These are phyloP conservation scores for Cavia porcellus DNA, from an alignment of 2,113 vertebrate genomes.

Conservation along the genomic window DNA sequence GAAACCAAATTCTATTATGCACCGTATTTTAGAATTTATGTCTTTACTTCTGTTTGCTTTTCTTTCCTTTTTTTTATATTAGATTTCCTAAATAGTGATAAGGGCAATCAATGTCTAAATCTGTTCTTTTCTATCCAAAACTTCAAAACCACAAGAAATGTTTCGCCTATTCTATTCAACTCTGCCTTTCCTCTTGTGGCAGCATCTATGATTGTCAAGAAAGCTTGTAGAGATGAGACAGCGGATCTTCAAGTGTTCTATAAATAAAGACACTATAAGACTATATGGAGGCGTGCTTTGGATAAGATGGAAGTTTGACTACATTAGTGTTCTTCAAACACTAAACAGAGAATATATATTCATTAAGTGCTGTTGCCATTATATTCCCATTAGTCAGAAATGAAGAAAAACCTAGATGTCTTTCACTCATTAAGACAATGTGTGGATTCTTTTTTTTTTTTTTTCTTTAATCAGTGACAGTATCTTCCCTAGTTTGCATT, in stretches of 20 bases:
- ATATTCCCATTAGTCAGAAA: neutral
- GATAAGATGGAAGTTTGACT: neutral
- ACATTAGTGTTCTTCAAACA: neutral
- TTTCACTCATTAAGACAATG: neutral
- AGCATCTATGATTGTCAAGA: neutral
- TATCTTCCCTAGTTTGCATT: neutral
- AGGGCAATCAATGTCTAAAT: neutral
- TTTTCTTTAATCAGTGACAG: no score
- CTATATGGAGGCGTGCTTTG: accelerated
- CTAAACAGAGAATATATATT: neutral
- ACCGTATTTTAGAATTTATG: neutral
- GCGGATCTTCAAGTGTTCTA: neutral
- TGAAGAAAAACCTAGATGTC: neutral
- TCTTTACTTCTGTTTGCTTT: neutral
- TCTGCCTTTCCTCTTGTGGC: neutral
- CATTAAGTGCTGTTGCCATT: neutral
- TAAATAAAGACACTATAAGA: neutral
- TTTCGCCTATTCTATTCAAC: no score
- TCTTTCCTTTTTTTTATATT: neutral
- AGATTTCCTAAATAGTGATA: neutral
- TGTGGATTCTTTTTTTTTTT: neutral
- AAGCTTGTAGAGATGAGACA: accelerated
- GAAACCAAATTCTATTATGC: neutral
- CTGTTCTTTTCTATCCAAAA: neutral
- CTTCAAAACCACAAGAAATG: neutral